phyloP scores from a whole-genome alignment of 2,113 vertebrate genomes.

The Myiopsitta monachus region DNA sequence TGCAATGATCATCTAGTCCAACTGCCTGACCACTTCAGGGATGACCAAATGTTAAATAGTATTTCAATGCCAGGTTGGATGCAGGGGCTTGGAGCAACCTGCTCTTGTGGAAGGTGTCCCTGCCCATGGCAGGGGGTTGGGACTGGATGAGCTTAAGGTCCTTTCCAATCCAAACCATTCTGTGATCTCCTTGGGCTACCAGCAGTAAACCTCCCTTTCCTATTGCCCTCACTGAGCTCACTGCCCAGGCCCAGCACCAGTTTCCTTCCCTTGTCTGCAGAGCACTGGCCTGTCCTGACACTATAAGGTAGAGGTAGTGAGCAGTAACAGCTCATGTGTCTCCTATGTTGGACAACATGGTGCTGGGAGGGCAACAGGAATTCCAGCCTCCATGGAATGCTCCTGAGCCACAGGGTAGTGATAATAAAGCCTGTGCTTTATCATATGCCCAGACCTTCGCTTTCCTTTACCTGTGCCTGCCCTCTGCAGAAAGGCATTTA shows the following conservation, averaged over 20 bases:
- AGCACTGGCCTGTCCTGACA: background rate
- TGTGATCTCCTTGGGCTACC: too few species aligned
- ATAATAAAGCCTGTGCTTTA: background rate
- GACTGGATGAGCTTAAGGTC: background rate
- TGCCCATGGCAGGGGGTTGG: background rate
- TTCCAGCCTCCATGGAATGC: background rate
- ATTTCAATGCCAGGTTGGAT: background rate
- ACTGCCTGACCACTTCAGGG: background rate
- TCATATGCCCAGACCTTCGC: background rate
- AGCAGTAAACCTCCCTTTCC: background rate
- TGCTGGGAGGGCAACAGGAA: background rate
- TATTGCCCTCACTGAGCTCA: background rate
- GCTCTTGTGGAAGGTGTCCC: background rate
- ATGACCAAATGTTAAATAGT: background rate
- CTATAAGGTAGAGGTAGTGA: background rate
- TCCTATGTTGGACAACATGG: rapidly evolving
- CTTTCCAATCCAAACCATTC: background rate
- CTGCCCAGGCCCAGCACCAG: background rate
- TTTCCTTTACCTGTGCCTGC: background rate
- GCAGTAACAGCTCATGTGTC: background rate
- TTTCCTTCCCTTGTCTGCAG: background rate
- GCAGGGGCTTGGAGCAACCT: background rate
- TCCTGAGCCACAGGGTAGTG: background rate
- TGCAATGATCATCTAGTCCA: rapidly evolving
- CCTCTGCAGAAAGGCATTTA: background rate